Percentiles rank a stretch among this genome's conserved stretches.
Conservation (phyloP, 2,113 vertebrate species). For the Triplophysa dalaica region DNA sequence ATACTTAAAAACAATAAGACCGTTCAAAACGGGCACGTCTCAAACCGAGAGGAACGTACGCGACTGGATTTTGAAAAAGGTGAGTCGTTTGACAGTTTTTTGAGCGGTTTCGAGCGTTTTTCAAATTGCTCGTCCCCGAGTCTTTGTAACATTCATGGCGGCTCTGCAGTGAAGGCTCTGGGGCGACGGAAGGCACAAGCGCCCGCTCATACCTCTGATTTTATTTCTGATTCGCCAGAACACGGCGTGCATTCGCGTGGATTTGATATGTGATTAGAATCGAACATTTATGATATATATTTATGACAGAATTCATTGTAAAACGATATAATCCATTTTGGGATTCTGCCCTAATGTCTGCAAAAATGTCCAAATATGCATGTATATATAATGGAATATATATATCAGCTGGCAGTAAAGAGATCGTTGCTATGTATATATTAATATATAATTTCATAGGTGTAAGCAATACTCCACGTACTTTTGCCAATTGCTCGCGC, state of each 20-base stretch:
- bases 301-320: neutral
- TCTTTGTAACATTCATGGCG: slow-evolving; percentile 76
- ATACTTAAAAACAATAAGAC: slow-evolving; percentile 57
- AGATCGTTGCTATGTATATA: neutral
- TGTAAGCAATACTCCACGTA: slow-evolving; percentile 14
- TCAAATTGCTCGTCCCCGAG: slow-evolving; percentile 68
- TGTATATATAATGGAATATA: neutral
- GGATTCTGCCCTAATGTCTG: neutral
- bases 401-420: neutral
- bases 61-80: slow-evolving; percentile 56
- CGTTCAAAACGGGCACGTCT: slow-evolving; percentile 28
- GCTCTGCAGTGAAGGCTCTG: slow-evolving; percentile 71
- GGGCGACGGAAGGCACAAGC: slow-evolving; percentile 59
- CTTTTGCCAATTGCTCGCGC: slow-evolving; percentile 22
- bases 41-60: slow-evolving; percentile 36
- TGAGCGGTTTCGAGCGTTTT: slow-evolving; percentile 58
- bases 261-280: neutral
- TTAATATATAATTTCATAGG: neutral
- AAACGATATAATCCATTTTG: slow-evolving; percentile 1
- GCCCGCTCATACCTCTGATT: slow-evolving; percentile 54
- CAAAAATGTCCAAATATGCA: neutral
- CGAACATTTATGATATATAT: neutral
- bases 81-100: slow-evolving; percentile 62
- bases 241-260: neutral
- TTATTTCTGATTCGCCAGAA: neutral